Evolutionary conservation across 1,140 invertebrate genomes (phyloP).

Genomic region (Papilio aristodemus): DNA sequence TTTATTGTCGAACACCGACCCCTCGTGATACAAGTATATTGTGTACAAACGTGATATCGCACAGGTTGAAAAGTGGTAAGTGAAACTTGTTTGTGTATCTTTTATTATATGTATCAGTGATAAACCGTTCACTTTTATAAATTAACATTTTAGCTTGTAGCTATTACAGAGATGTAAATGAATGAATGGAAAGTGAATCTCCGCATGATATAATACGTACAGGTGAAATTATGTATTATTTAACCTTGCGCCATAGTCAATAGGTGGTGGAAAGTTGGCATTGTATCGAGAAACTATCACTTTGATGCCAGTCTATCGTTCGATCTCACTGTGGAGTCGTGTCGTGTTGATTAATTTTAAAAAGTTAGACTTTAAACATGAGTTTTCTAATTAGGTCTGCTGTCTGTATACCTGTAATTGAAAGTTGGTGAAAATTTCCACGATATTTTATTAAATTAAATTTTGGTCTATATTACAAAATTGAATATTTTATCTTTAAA

Average conservation of each 20-base stretch:
- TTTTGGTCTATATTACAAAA: neutral
- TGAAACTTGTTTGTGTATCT: constrained; percentile 22
- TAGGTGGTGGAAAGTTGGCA: constrained; percentile 57
- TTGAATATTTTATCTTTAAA: neutral
- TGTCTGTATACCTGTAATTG: constrained; percentile 61
- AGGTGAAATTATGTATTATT: constrained; percentile 73
- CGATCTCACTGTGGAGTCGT: constrained; percentile 35
- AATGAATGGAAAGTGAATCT: constrained; percentile 64
- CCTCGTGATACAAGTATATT: neutral
- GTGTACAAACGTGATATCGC: neutral
- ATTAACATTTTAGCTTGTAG: constrained; percentile 23
- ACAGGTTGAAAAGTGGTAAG: constrained; percentile 27
- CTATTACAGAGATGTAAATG: constrained; percentile 42
- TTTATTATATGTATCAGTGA: constrained; percentile 5
- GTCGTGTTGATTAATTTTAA: constrained; percentile 29
- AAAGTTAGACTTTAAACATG: constrained; percentile 47
- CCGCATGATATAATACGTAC: constrained; percentile 68
- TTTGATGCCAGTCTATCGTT: constrained; percentile 49
- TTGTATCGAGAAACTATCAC: constrained; percentile 38
- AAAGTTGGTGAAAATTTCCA: constrained; percentile 51
- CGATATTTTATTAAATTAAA: neutral
- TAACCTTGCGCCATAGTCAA: constrained; percentile 52
- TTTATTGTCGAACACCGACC: neutral
- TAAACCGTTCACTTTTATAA: constrained; percentile 7
- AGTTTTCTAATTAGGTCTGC: constrained; percentile 56